Evolutionary conservation across 2,113 vertebrate genomes (phyloP).

Genomic region (Syrmaticus mikado): DNA sequence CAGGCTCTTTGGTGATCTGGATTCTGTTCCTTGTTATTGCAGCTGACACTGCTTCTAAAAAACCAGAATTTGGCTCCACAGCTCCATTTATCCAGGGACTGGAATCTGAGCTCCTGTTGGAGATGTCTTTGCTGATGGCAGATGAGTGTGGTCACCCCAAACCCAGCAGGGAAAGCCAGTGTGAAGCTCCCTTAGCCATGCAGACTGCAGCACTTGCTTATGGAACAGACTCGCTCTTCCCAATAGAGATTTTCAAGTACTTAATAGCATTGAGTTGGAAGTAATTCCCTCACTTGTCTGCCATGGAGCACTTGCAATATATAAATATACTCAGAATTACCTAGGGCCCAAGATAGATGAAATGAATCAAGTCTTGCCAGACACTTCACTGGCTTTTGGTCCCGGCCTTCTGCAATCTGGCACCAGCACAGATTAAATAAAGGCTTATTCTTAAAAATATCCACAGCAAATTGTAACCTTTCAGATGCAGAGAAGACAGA

Average conservation of each 20-base stretch:
- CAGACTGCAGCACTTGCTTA: background rate
- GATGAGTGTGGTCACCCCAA: background rate
- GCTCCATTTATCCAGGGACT: background rate
- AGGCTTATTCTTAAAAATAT: constrained; percentile 58
- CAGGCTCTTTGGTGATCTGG: background rate
- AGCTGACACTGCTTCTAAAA: background rate
- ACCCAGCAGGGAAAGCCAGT: background rate
- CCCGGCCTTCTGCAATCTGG: constrained; percentile 55
- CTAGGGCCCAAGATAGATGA: constrained; percentile 29
- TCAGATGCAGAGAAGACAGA: constrained; percentile 3
- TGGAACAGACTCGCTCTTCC: constrained; percentile 21
- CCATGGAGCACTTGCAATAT: background rate
- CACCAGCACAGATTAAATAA: constrained; percentile 37
- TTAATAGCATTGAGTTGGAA: constrained; percentile 34
- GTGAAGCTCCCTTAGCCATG: background rate
- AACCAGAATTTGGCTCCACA: background rate
- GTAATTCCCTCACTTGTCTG: constrained; percentile 32
- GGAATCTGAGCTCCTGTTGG: background rate
- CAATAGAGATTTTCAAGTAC: background rate
- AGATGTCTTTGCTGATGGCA: background rate
- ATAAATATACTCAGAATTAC: constrained; percentile 50
- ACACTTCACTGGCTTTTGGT: constrained; percentile 26
- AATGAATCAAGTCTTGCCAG: constrained; percentile 48
- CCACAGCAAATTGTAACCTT: constrained; percentile 28
- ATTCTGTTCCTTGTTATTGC: background rate